phyloP scores from a whole-genome alignment of 1,140 invertebrate genomes.

The Rhopalosiphum maidis region DNA sequence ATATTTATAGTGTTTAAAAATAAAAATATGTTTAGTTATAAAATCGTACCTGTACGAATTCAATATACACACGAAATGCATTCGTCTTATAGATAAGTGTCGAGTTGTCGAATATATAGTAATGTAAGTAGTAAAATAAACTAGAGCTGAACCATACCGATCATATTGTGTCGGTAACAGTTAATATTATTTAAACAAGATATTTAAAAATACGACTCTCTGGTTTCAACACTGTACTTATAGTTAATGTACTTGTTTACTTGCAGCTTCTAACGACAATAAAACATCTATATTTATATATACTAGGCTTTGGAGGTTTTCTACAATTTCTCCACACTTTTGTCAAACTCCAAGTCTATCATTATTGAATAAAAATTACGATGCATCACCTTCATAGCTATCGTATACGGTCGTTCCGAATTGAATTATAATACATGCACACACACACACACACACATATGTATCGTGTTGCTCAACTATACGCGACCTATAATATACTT shows the following conservation, averaged over 20 bases:
- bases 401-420: background rate
- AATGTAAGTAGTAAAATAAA: background rate
- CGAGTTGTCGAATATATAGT: background rate
- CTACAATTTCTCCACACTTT: slow-evolving; percentile 12
- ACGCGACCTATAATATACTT: background rate
- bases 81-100: background rate
- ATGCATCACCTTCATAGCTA: slow-evolving; percentile 18
- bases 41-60: background rate
- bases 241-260: background rate
- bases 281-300: background rate
- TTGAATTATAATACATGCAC: background rate
- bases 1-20: background rate
- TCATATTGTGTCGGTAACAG: background rate
- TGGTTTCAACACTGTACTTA: background rate
- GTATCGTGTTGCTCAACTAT: background rate
- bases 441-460: background rate
- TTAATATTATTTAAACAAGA: background rate
- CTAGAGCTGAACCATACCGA: background rate
- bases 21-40: background rate
- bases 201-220: background rate
- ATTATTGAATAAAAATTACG: slow-evolving; percentile 22
- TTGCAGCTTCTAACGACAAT: background rate
- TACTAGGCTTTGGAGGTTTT: background rate
- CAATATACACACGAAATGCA: background rate
- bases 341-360: background rate